These are phyloP conservation scores for Varanus komodoensis DNA, from an alignment of 2,113 vertebrate species.

Conservation along the genomic window DNA sequence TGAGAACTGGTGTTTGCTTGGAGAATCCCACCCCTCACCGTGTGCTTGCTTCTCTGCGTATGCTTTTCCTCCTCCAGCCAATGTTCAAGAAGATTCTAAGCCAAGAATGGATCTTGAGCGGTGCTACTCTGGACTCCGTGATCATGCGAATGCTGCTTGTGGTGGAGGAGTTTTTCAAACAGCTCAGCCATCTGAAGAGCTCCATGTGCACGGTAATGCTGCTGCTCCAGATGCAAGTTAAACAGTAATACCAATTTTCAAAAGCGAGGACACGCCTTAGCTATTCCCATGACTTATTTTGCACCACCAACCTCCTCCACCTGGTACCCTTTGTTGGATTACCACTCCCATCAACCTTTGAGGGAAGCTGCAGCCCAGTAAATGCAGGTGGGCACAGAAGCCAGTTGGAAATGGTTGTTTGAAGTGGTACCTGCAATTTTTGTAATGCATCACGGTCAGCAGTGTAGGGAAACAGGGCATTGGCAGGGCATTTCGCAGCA, in stretches of 20 bases:
- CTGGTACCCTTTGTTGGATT: neutral
- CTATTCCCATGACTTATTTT: neutral
- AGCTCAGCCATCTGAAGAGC: constrained; percentile 63
- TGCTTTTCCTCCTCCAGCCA: constrained; percentile 60
- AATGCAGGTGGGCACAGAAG: neutral
- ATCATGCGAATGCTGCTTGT: constrained; percentile 18
- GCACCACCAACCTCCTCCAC: too few species aligned
- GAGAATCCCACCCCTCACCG: too few species aligned
- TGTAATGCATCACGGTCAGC: too few species aligned
- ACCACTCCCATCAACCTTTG: neutral
- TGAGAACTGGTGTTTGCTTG: too few species aligned
- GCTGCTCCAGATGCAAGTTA: neutral
- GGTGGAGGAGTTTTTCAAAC: constrained; percentile 47
- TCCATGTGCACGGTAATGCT: constrained; percentile 68
- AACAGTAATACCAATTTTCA: neutral
- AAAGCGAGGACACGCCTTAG: neutral
- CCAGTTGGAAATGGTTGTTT: neutral
- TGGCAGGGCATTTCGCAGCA: too few species aligned
- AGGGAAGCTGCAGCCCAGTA: neutral
- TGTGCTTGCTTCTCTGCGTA: neutral
- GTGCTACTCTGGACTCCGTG: constrained; percentile 15
- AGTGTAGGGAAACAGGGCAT: too few species aligned
- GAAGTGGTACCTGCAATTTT: too few species aligned
- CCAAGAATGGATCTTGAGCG: constrained; percentile 68
- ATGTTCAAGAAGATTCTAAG: constrained; percentile 73